Base-by-base conservation (phyloP, 2,888 invertebrate species). In the Eutolmus rufibarbis region DNA sequence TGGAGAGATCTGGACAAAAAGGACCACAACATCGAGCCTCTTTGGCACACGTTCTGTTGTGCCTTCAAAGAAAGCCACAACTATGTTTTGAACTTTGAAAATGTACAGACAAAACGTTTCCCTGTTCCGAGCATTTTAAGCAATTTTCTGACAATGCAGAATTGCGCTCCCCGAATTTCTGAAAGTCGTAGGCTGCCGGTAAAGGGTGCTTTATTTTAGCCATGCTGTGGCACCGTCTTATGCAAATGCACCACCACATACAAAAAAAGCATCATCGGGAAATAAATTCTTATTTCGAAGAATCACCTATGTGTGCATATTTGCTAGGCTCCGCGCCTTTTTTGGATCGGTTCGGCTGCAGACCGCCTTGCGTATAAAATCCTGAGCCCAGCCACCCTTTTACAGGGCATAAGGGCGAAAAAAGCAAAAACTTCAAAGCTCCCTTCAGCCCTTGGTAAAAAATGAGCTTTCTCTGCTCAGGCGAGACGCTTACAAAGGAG, bases 41-140 rank as follows among this genome's bases (percentile, higher is more conserved):
- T 14, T 82, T 82, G 82, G 82, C 82, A 82, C 82, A 37, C 37
- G 82, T 82, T 82, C 51, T 57, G 37, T 82, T 82, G 19, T 66
- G 37, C 34, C 12, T 14, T 57, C 82, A 82, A 82, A 82, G 82
- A 82, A 34, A 57, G 19, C 82, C 82, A 82, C 82, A 82, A 82
- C 82, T 82, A 82, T 82, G 66, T 82, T 82, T 82, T 82, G 82
- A 82, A 66, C 82, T 66, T 14, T 66, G 51, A 19, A 82, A 82
- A 57, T 82, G 57, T 37, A 82, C 34, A 37, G 37, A 82, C 82
- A 57, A n/a, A 57, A 82, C 37, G 46, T 57, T 34, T 81, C 31
- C n/a, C 82, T 37, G 37, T 34, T 19, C 31, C 23, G 2, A 57
- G 40, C 66, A 82, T 82, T 82, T 78, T 82, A 57, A 82, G 82